Percentiles rank a stretch among this genome's conserved stretches.
Conservation (phyloP, 2,113 vertebrate genomes). For the Silurus meridionalis region DNA sequence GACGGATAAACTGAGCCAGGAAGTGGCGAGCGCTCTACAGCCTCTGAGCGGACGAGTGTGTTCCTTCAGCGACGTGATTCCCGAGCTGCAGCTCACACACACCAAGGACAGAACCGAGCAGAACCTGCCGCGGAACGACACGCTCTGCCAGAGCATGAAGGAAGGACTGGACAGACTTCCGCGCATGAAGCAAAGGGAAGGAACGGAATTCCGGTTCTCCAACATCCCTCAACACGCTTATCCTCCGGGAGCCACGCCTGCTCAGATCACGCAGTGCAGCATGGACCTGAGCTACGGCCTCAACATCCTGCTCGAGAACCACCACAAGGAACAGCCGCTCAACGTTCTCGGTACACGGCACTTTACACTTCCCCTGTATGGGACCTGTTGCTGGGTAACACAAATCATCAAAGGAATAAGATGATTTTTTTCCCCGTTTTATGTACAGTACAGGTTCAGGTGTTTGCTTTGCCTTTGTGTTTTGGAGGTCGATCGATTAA, state of each 20-base stretch:
- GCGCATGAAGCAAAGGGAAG: conserved; percentile 81
- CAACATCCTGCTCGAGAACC: conserved; percentile 76
- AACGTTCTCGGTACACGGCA: conserved; percentile 81
- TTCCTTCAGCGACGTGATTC: conserved; percentile 87
- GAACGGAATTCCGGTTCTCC: conserved; percentile 89
- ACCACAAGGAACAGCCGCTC: conserved; percentile 75
- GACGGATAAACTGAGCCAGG: conserved; percentile 78
- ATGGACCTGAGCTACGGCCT: conserved; percentile 91
- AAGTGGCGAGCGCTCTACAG: conserved; percentile 75
- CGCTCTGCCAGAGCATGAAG: conserved; percentile 84
- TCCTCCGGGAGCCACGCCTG: conserved; percentile 84
- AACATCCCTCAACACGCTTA: conserved; percentile 82
- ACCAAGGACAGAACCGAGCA: conserved; percentile 81
- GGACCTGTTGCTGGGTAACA: neutral
- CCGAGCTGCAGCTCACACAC: conserved; percentile 75
- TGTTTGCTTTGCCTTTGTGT: neutral
- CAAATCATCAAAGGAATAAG: neutral
- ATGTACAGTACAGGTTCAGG: neutral
- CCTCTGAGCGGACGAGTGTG: conserved; percentile 83
- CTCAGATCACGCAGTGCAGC: conserved; percentile 89
- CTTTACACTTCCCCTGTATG: neutral
- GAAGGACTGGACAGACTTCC: conserved; percentile 90
- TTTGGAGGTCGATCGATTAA: no score
- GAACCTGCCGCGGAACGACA: conserved; percentile 76
- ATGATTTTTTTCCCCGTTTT: neutral